Evolutionary conservation across 2,113 vertebrate species (phyloP).

Genomic region (Pollimyrus isidori): DNA sequence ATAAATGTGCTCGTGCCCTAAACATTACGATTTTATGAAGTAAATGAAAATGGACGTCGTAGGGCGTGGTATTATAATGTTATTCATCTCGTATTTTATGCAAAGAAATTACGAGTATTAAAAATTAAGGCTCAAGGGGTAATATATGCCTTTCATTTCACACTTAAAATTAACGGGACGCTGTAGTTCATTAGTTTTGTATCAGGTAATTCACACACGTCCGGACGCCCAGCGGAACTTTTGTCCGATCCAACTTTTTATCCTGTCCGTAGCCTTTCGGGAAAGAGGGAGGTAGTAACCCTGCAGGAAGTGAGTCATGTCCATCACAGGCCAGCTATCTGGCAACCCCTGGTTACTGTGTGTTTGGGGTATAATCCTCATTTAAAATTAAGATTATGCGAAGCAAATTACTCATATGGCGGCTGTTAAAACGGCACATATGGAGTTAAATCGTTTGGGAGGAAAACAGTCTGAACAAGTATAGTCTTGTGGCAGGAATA

Average conservation of each 20-base stretch:
- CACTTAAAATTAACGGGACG: neutral
- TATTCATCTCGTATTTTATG: neutral
- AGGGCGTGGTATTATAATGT: neutral
- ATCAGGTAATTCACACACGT: neutral
- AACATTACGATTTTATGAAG: neutral
- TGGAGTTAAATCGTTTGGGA: neutral
- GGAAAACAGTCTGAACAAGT: neutral
- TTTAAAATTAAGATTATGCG: neutral
- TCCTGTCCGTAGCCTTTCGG: neutral
- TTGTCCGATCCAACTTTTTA: neutral
- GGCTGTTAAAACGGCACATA: neutral
- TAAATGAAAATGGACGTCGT: neutral
- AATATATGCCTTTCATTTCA: neutral
- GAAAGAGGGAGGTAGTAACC: slow-evolving; percentile 2
- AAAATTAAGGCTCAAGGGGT: neutral
- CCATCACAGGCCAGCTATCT: neutral
- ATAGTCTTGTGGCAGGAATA: neutral
- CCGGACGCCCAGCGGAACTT: neutral
- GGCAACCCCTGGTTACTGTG: neutral
- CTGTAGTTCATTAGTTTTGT: neutral
- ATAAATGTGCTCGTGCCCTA: neutral
- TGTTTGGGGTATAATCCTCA: neutral
- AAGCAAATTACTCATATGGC: neutral
- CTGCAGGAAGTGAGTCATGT: slow-evolving; percentile 23
- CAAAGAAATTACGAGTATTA: neutral